Conservation (phyloP, 35 echinoderm and acorn worm species). For the Lytechinus variegatus region DNA sequence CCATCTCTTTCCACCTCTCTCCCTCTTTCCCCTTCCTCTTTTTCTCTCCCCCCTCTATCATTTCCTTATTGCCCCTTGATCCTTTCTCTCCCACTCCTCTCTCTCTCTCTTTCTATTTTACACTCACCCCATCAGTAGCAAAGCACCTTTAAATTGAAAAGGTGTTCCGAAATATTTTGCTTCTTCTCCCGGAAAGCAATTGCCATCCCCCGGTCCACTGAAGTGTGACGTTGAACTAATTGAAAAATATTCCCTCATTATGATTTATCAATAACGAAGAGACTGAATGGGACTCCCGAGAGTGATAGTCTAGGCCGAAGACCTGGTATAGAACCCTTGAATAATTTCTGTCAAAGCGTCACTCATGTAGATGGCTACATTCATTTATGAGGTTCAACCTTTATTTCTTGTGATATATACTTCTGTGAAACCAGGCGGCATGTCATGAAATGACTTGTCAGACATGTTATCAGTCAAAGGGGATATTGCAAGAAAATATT, state of each 20-base stretch:
- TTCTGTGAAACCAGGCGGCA: too few species aligned
- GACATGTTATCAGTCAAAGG: too few species aligned
- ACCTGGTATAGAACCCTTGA: not conserved
- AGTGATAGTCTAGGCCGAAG: not conserved
- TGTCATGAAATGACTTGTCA: too few species aligned
- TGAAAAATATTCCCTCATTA: slow-evolving; percentile 41
- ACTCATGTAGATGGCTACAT: too few species aligned
- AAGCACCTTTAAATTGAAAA: not conserved
- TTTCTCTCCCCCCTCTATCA: too few species aligned
- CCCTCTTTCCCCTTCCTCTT: not conserved
- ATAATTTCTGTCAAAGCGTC: too few species aligned
- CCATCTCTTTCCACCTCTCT: not conserved
- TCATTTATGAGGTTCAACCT: too few species aligned
- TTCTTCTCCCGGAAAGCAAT: not conserved
- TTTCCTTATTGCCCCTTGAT: not conserved
- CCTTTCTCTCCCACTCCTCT: too few species aligned
- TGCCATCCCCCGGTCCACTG: not conserved
- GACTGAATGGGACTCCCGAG: not conserved
- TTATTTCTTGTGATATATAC: too few species aligned
- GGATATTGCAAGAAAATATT: too few species aligned
- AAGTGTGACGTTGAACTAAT: slow-evolving; percentile 16
- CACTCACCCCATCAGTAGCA: not conserved
- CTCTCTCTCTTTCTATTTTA: not conserved
- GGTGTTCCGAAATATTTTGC: slow-evolving; percentile 10
- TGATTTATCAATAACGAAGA: slow-evolving; percentile 1